These are phyloP conservation scores for Penaeus japonicus DNA, from an alignment of 1,140 invertebrate genomes.

Conservation along the genomic window DNA sequence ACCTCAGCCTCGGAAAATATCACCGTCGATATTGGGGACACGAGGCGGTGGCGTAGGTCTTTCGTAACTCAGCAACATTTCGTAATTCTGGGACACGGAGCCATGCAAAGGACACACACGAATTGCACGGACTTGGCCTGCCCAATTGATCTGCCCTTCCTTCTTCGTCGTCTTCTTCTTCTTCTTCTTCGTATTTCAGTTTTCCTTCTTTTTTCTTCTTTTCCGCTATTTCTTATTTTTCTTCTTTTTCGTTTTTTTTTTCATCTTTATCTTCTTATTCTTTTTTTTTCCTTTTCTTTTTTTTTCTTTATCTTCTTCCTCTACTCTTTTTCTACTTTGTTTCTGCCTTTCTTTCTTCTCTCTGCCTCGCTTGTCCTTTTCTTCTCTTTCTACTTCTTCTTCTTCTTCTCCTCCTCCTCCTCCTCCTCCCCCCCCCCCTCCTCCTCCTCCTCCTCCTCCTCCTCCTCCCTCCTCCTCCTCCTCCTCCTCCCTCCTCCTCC, in stretches of 20 bases:
- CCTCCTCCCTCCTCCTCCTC: not conserved
- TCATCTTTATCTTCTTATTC: not conserved
- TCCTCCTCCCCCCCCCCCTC: not conserved
- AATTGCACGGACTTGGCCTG: too few relatives aligned
- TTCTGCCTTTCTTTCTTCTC: not conserved
- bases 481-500: not conserved
- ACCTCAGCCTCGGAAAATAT: too few relatives aligned
- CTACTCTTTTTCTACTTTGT: not conserved
- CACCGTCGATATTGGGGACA: too few relatives aligned
- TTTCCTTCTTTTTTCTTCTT: not conserved
- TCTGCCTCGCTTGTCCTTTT: not conserved
- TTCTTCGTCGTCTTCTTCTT: too few relatives aligned
- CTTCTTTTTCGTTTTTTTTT: not conserved
- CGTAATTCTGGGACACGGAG: too few relatives aligned
- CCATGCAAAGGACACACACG: too few relatives aligned
- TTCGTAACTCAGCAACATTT: too few relatives aligned
- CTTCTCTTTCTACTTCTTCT: not conserved
- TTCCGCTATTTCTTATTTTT: not conserved
- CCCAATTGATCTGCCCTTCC: too few relatives aligned
- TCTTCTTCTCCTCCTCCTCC: not conserved
- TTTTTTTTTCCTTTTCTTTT: not conserved
- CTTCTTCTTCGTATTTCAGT: too few relatives aligned
- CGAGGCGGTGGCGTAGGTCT: too few relatives aligned
- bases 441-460: not conserved
- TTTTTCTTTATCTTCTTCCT: not conserved